Evolutionary conservation across 2,113 vertebrate species (phyloP), one percentile per base, ranked within the genome.

Genomic region (Tautogolabrus adspersus): DNA sequence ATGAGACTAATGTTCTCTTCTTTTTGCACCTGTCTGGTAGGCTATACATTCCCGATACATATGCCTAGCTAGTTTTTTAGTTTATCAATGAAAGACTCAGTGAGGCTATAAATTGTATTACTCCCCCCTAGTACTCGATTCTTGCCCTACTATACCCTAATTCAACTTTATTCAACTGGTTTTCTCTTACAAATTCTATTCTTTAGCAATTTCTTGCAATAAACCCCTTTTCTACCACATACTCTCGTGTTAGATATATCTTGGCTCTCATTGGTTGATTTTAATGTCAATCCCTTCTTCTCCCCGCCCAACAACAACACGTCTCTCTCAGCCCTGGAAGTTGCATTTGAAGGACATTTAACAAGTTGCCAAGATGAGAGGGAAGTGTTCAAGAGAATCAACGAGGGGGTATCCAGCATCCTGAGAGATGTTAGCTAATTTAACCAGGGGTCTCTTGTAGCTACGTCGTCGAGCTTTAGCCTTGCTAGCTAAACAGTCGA

Each of bases 201-300:
- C 2, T 26, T 2, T 26, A 26, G 6, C 30, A 34, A 34, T 34
- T 34, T 34, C 30, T 34, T 34, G 4, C 6, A 34, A 34, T 34
- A 34, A 34, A 34, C 3, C 30, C n/a, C 34, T 22, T 34, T 12
- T 40, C 23, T 49, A 1, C 3, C 8, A 18, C 54, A 34, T 12
- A 16, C 56, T 13, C 3, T 13, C 2, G 16, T 26, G 3, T 1
- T 4, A 58, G 34, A 3, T 9, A 37, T 8, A 8, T 10, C 72
- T 59, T 1, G n/a, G 1, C 40, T 15, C 38, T 81, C 52, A 93
- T 92, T 93, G 89, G 89, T 22, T 22, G 6, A 9, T 8, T 12
- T 7, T 1, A 5, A 60, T 51, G 86, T 78, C 84, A 85, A 22
- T 91, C 84, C 60, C 40, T 2, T 26, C 54, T 19, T 5, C 11